phyloP scores from a whole-genome alignment of 2,797 vertebrate genomes.

The Gadopsis marmoratus region DNA sequence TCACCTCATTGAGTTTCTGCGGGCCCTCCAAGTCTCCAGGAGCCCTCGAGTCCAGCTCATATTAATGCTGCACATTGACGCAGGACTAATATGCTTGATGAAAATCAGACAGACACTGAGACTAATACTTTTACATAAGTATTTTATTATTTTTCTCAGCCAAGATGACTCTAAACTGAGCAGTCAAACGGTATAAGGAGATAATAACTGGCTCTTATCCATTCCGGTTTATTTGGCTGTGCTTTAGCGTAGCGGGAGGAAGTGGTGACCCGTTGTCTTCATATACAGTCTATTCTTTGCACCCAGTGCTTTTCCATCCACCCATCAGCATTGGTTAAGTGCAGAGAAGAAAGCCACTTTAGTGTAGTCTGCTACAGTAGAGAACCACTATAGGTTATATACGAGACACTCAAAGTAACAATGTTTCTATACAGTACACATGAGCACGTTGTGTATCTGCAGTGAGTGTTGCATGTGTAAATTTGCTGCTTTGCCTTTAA shows the following conservation, averaged over 20 bases:
- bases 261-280: background rate
- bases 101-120: constrained; percentile 24
- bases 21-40: constrained; percentile 22
- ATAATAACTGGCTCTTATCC: constrained; percentile 30
- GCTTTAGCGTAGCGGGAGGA: constrained; percentile 9
- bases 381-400: background rate
- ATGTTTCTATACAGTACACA: background rate
- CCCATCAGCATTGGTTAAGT: background rate
- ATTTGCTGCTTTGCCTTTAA: background rate
- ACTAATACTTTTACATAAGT: constrained; percentile 33
- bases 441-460: background rate
- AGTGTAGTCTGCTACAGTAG: no score
- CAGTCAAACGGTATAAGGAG: constrained; percentile 12
- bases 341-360: background rate
- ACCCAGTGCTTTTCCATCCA: background rate
- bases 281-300: background rate
- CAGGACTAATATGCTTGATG: constrained; percentile 40
- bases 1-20: constrained; percentile 20
- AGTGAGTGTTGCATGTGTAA: background rate
- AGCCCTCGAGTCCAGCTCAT: constrained; percentile 33
- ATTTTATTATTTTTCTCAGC: no score
- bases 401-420: background rate
- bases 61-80: constrained; percentile 42
- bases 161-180: constrained; percentile 10
- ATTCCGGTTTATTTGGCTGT: constrained; percentile 16